A percentile compares a stretch with the other conserved stretches of the same genome.
These are phyloP conservation scores for Crenuchus spilurus DNA, from an alignment of 2,797 vertebrate genomes.

Conservation along the genomic window DNA sequence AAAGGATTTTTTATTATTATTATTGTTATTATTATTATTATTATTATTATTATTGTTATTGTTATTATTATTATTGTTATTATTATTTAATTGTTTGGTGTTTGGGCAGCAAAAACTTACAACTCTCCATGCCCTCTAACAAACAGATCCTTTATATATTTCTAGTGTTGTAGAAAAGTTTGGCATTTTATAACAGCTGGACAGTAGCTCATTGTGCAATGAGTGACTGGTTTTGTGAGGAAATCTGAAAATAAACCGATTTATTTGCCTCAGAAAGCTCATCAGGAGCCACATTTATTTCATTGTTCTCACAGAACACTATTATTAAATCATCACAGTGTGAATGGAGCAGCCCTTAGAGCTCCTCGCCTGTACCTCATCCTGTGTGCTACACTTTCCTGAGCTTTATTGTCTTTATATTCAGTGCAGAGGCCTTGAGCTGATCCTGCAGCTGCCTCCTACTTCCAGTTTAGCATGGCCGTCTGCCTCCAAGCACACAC, in stretches of 20 bases:
- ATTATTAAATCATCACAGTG: slow-evolving; percentile 20
- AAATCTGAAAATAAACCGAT: slow-evolving; percentile 1
- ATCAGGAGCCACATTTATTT: neutral
- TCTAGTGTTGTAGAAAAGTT: too few species aligned
- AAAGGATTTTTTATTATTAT: too few species aligned
- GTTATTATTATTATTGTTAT: too few species aligned
- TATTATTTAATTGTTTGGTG: too few species aligned
- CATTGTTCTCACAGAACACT: slow-evolving; percentile 28
- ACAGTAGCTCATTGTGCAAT: neutral
- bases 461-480: slow-evolving; percentile 12
- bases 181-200: neutral
- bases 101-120: too few species aligned
- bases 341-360: slow-evolving; percentile 33
- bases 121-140: too few species aligned
- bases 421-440: slow-evolving; percentile 28
- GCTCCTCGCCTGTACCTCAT: slow-evolving; percentile 24
- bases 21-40: too few species aligned
- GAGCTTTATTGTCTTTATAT: slow-evolving; percentile 42
- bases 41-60: too few species aligned
- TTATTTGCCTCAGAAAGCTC: neutral
- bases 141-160: too few species aligned
- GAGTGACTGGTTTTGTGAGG: neutral
- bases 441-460: slow-evolving; percentile 25
- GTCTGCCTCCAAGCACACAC: neutral
- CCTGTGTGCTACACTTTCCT: slow-evolving; percentile 35